These are phyloP conservation scores for Oplegnathus fasciatus DNA, from an alignment of 2,113 vertebrate species.

Conservation along the genomic window DNA sequence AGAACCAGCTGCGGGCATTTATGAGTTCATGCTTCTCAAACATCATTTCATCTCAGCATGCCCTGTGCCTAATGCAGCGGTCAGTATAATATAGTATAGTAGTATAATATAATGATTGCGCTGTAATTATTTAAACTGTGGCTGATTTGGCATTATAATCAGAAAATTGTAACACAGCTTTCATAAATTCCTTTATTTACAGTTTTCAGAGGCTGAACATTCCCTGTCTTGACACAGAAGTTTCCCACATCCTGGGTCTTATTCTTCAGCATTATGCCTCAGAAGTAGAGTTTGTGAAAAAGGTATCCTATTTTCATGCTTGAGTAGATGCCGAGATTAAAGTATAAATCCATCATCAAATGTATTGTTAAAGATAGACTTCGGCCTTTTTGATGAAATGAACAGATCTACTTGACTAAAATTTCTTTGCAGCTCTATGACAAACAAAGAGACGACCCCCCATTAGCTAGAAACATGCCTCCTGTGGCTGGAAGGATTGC, in stretches of 20 bases:
- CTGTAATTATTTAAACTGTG: not conserved
- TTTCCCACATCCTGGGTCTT: conserved; percentile 53
- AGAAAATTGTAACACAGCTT: not conserved
- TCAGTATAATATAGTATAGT: conserved; percentile 39
- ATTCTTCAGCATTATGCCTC: conserved; percentile 86
- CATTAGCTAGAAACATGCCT: conserved; percentile 87
- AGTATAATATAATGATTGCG: not conserved
- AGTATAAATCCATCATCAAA: not conserved
- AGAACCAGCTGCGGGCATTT: conserved; percentile 87
- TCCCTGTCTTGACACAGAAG: conserved; percentile 86
- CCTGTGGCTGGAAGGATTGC: conserved; percentile 87
- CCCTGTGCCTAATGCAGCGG: conserved; percentile 87
- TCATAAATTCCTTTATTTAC: conserved; percentile 28
- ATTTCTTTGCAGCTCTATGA: conserved; percentile 81
- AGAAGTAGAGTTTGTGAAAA: conserved; percentile 86
- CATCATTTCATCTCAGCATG: conserved; percentile 85
- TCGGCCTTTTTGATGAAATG: not conserved
- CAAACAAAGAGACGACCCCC: conserved; percentile 84
- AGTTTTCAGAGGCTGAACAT: conserved; percentile 90
- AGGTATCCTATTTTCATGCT: conserved; percentile 70
- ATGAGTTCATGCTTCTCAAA: conserved; percentile 87
- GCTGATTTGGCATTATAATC: not conserved
- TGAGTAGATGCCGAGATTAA: not conserved
- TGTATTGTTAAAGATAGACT: not conserved
- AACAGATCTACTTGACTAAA: not conserved